Base-by-base conservation (phyloP, 2,888 invertebrate genomes). In the Sepiola atlantica region DNA sequence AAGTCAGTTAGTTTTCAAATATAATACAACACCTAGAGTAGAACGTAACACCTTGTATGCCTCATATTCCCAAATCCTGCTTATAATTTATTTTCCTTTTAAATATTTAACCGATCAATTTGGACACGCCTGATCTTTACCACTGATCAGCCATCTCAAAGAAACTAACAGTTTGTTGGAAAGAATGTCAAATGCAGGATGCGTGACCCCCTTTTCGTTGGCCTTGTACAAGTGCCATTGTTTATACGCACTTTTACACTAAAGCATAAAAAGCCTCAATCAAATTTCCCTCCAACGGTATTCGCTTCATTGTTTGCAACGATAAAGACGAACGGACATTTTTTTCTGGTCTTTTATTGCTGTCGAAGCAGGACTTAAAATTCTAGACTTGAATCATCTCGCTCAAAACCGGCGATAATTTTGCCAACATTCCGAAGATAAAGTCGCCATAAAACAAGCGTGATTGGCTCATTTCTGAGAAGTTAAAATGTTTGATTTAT, bases 381-480 rank as follows among this genome's bases (percentile, higher is more conserved):
- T 28, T 77, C 16, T 32, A 77, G n/a, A 77, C 77, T 77, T 77
- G 77, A 77, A 77, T 77, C n/a, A n/a, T 32, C n/a, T 32, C 32
- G 77, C n/a, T 77, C 77, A 77, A 77, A 16, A 77, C n/a, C 32
- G n/a, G 77, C 14, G 21, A 77, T 77, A 77, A 77, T 77, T 77
- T 77, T 77, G 77, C 32, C 32, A 77, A 32, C 77, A 77, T 77
- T 32, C 32, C 32, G 77, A 77, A 77, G 77, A 77, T 32, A 4
- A 77, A 77, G 77, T 77, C 16, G 32, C 77, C n/a, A 77, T 77
- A 77, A 77, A 77, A 77, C 14, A n/a, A 32, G 16, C 77, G 32
- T 77, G 77, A 77, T 77, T 77, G 77, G 77, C 77, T 77, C 77
- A 77, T 77, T 77, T 32, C 77, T n/a, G n/a, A 77, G 77, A 77